Evolutionary conservation across 2,113 vertebrate genomes (phyloP).

Genomic region (Brachypteracias leptosomus): DNA sequence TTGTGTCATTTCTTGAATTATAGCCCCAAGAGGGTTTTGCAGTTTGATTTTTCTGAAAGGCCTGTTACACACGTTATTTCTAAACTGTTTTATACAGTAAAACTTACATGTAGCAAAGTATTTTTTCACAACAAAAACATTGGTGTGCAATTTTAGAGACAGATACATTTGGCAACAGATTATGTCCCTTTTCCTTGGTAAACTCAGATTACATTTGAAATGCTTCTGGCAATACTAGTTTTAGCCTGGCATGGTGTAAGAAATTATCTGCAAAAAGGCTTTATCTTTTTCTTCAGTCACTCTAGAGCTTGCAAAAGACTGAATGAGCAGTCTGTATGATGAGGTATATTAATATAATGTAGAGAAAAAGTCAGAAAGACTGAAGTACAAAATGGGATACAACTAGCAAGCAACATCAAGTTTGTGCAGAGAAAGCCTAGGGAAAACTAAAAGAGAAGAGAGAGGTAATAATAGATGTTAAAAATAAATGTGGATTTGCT

Average conservation of each 20-base stretch:
- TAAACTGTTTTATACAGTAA: background rate
- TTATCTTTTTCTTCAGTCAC: background rate
- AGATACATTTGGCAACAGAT: background rate
- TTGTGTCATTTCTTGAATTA: constrained; percentile 9
- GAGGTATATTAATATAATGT: background rate
- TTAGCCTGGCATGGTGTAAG: background rate
- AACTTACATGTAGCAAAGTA: background rate
- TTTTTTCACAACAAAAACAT: background rate
- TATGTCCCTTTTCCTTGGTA: background rate
- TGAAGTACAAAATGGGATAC: background rate
- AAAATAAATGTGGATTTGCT: background rate
- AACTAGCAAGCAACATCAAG: background rate
- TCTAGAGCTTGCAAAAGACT: background rate
- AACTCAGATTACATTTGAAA: background rate
- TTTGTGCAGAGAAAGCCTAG: background rate
- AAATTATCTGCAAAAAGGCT: background rate
- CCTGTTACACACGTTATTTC: background rate
- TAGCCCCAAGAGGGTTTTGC: background rate
- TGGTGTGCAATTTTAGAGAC: background rate
- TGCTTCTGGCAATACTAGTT: background rate
- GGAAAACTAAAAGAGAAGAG: background rate
- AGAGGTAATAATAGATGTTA: background rate
- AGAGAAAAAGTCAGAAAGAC: background rate
- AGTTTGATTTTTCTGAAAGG: constrained; percentile 13
- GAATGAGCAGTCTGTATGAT: background rate